phyloP scores from a whole-genome alignment of 2,888 invertebrate genomes.

The Lasioglossum figueresi region DNA sequence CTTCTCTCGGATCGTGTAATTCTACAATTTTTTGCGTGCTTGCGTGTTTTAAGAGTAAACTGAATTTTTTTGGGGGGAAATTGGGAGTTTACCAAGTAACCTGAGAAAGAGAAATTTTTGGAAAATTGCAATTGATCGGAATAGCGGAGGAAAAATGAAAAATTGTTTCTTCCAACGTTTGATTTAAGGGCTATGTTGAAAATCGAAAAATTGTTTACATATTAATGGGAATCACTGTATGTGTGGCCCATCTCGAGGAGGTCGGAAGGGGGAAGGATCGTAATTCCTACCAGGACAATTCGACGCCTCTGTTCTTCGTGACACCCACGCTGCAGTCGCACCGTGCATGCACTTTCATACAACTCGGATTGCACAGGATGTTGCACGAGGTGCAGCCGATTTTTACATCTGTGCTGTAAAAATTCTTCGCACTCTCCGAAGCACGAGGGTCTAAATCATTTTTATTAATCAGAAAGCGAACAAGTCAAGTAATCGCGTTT shows the following conservation, averaged over 20 bases:
- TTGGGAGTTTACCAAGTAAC: too few species aligned
- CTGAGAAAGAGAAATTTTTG: too few species aligned
- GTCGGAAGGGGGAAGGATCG: constrained; percentile 29
- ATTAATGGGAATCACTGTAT: not conserved
- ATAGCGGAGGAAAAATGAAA: not conserved
- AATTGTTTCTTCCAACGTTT: not conserved
- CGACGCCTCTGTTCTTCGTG: constrained; percentile 67
- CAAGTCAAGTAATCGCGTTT: not conserved
- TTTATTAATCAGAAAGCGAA: not conserved
- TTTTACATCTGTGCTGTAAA: not conserved
- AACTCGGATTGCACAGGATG: constrained; percentile 23
- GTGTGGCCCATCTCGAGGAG: constrained; percentile 41
- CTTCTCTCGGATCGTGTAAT: too few species aligned
- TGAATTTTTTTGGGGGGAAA: too few species aligned
- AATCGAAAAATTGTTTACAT: not conserved
- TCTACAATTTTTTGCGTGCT: too few species aligned
- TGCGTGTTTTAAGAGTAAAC: too few species aligned
- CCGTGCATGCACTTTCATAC: constrained; percentile 44
- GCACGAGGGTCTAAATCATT: not conserved
- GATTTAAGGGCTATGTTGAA: not conserved
- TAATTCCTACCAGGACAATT: constrained; percentile 68
- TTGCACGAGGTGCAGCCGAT: constrained; percentile 4
- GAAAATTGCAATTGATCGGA: not conserved
- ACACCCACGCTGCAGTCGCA: constrained; percentile 56
- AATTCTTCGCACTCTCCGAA: not conserved